Evolutionary conservation across 2,797 vertebrate species (phyloP), one percentile per base, ranked within the genome.

Genomic region (Acanthornis magna): DNA sequence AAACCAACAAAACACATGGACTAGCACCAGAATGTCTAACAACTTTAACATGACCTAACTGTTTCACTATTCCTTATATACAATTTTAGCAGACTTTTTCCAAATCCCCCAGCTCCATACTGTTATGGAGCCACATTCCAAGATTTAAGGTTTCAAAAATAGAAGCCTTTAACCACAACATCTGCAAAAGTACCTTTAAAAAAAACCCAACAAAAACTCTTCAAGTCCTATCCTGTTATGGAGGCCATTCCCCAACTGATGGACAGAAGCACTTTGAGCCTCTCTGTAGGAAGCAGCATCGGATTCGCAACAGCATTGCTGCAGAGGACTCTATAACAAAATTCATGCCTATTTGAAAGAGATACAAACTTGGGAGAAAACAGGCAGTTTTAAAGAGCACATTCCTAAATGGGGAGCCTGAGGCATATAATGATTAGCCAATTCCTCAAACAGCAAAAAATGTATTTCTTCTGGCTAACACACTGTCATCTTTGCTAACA

Each of bases 221-320:
- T 54, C 7, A 47, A 61, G 55, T 57, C 29, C 58, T 27, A 5
- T 32, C 30, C 38, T 58, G 40, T 55, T 65, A 78, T 0, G 0
- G 12, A 84, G 26, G 36, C 26, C 47, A 30, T 20, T 78, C 55
- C 81, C 45, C 50, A 55, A 51, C 1, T 5, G 40, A 60, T 12
- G 40, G 40, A 60, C 27, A 58, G 54, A 81, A 75, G 43, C 12
- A 22, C 20, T 58, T 50, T 10, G 22, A 14, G 4, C 12, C 48
- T 38, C 29, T 38, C 23, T 32, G 36, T 11, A 62, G n/a, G 32
- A 67, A 81, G 61, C 34, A 27, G 42, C 32, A 48, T 11, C 0
- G 0, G 34, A 68, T 51, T 53, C 62, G 61, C 0, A 0, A 30
- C 1, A 67, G 27, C 16, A n/a, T 3, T 58, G 27, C 43, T 57